These are phyloP conservation scores for Stegana nigrithorax DNA, from an alignment of 2,888 invertebrate species.

Conservation along the genomic window DNA sequence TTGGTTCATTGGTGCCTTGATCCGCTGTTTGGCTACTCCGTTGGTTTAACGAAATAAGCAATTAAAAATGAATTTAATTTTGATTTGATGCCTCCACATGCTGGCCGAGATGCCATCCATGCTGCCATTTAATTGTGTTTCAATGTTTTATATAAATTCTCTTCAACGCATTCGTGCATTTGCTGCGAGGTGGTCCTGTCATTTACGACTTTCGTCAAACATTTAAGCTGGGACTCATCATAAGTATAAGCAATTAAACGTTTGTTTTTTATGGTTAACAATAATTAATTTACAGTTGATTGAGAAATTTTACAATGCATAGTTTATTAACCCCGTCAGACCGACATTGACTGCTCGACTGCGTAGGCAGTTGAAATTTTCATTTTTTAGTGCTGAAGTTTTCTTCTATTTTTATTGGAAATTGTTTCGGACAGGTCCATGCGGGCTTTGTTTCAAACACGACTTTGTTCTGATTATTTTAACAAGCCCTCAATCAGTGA, in stretches of 20 bases:
- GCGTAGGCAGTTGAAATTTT: constrained; percentile 1
- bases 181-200: constrained; percentile 43
- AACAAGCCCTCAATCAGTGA: too few relatives aligned
- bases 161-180: constrained; percentile 23
- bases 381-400: background rate
- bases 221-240: constrained; percentile 5
- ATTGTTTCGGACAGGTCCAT: background rate
- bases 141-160: constrained; percentile 46
- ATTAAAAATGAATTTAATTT: constrained; percentile 55
- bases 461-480: too few relatives aligned
- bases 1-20: background rate
- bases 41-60: constrained; percentile 55
- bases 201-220: constrained; percentile 8
- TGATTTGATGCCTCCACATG: constrained; percentile 36
- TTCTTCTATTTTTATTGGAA: background rate
- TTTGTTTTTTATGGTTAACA: constrained; percentile 44
- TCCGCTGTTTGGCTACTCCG: constrained; percentile 35
- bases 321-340: constrained; percentile 45
- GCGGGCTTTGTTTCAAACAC: background rate
- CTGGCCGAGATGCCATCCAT: constrained; percentile 59
- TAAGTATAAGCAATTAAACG: constrained; percentile 27
- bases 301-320: constrained; percentile 30
- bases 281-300: constrained; percentile 58
- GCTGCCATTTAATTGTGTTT: constrained; percentile 54
- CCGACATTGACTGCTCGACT: background rate